A percentile compares a stretch with the other conserved stretches of the same genome.
Conservation (phyloP, 30 jellyfish, hydroid and myxozoan genomes). For the Chrysaora quinquecirrha region DNA sequence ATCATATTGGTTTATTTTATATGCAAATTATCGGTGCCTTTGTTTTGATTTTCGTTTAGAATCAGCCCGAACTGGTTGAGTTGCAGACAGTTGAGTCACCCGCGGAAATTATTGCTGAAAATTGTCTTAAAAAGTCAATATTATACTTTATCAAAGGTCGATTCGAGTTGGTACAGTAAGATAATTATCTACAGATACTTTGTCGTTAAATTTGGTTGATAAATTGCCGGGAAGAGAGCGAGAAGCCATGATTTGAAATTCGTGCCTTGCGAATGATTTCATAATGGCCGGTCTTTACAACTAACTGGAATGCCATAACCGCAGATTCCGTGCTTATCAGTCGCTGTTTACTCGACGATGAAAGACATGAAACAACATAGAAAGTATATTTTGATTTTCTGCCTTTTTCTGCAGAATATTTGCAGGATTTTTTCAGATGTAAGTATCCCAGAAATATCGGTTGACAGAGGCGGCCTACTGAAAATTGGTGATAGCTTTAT, state of each 20-base stretch:
- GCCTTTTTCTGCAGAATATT: not conserved
- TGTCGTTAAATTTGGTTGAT: not conserved
- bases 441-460: not conserved
- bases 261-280: constrained; percentile 40
- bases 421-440: not conserved
- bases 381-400: not conserved
- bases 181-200: not conserved
- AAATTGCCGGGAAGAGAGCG: not conserved
- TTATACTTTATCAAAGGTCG: no score
- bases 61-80: not conserved
- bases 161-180: not conserved
- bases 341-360: not conserved
- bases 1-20: constrained; percentile 11
- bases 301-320: not conserved
- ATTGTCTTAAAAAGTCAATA: not conserved
- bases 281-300: constrained; percentile 39
- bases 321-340: not conserved
- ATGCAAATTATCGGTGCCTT: constrained; percentile 73
- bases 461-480: constrained; percentile 4
- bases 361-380: not conserved
- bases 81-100: not conserved
- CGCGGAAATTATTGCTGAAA: not conserved
- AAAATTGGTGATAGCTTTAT: constrained; percentile 28
- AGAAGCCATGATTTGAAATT: not conserved
- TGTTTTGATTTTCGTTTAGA: constrained; percentile 36